phyloP scores from a whole-genome alignment of 2,113 vertebrate genomes.

The Saccopteryx bilineata region DNA sequence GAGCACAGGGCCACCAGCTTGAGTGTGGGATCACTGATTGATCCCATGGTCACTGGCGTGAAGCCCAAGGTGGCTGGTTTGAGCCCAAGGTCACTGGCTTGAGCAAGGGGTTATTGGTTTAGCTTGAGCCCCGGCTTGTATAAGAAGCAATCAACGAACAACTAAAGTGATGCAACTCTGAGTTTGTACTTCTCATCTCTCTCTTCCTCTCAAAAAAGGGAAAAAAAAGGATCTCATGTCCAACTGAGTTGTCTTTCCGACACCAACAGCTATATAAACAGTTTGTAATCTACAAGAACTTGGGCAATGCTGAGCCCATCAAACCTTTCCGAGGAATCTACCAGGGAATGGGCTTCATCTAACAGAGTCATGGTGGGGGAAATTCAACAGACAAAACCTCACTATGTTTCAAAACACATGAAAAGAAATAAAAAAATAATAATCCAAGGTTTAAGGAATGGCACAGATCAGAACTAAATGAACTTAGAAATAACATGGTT shows the following conservation, averaged over 20 bases:
- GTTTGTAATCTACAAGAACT: neutral
- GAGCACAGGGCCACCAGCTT: no score
- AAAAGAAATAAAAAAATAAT: neutral
- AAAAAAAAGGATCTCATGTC: neutral
- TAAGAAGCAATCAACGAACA: no score
- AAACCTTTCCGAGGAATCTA: neutral
- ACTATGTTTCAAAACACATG: neutral
- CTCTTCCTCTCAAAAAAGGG: no score
- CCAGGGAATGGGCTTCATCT: neutral
- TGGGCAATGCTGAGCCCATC: neutral
- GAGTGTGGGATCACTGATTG: no score
- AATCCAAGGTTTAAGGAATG: neutral
- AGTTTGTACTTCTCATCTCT: no score
- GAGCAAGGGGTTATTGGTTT: no score
- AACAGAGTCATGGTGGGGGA: neutral
- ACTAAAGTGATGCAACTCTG: no score
- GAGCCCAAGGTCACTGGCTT: no score
- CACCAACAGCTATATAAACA: neutral
- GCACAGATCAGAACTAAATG: neutral
- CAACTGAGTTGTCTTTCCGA: neutral
- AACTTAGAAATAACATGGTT: neutral
- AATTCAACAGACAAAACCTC: neutral
- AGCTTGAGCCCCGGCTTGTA: no score
- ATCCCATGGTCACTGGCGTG: no score
- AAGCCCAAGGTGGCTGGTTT: no score